Conservation (phyloP, 1,140 invertebrate genomes). For the Anastrepha ludens region DNA sequence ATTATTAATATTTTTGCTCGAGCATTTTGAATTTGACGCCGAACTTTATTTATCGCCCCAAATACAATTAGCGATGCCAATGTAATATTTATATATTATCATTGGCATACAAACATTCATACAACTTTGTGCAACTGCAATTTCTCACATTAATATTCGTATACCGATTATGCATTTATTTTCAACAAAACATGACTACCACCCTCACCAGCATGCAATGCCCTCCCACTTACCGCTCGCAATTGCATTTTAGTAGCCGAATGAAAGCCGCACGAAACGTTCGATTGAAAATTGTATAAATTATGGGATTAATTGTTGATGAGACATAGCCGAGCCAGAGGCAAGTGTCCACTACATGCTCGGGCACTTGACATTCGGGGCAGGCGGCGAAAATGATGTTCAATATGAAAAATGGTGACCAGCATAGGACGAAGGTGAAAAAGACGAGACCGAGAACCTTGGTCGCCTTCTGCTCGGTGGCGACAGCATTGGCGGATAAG, state of each 20-base stretch:
- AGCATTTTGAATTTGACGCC: no score
- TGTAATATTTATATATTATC: no score
- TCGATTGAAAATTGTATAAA: slow-evolving; percentile 93
- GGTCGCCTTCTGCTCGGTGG: slow-evolving; percentile 88
- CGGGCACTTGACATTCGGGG: slow-evolving; percentile 82
- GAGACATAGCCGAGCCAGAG: slow-evolving; percentile 93
- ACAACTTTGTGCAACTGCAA: no score
- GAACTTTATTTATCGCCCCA: no score
- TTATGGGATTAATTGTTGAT: slow-evolving; percentile 89
- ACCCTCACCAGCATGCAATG: no score
- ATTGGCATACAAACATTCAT: no score
- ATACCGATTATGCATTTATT: no score
- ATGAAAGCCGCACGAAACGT: slow-evolving; percentile 91
- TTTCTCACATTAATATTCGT: no score
- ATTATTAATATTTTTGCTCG: no score
- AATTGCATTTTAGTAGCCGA: slow-evolving; percentile 84
- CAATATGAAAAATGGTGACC: slow-evolving; percentile 92
- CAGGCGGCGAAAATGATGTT: slow-evolving; percentile 89
- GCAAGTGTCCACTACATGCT: slow-evolving; percentile 81
- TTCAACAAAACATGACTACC: no score
- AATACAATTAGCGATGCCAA: no score
- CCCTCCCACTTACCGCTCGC: slow-evolving; percentile 78
- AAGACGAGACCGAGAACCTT: slow-evolving; percentile 91
- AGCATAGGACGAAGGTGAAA: slow-evolving; percentile 92
- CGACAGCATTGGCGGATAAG: slow-evolving; percentile 84